These are phyloP conservation scores for Apteryx mantelli DNA, from an alignment of 2,113 vertebrate genomes.

Conservation along the genomic window DNA sequence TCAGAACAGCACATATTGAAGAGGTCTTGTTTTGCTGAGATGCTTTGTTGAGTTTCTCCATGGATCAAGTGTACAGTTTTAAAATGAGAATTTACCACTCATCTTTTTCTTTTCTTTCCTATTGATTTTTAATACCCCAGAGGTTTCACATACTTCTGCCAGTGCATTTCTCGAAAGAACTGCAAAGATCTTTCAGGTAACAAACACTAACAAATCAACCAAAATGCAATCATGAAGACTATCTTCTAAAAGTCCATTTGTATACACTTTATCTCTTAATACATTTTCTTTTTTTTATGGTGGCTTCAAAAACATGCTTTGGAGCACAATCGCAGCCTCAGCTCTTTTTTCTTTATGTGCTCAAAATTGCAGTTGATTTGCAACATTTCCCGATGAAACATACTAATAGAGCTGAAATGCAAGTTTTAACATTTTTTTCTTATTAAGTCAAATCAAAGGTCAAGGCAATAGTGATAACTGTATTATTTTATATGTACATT, in stretches of 20 bases:
- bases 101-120: neutral
- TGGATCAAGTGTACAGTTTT: neutral
- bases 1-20: neutral
- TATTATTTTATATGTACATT: neutral
- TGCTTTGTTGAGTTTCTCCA: neutral
- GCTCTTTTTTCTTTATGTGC: neutral
- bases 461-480: neutral
- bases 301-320: neutral
- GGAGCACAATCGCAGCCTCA: neutral
- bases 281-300: neutral
- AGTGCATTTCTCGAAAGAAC: neutral
- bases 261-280: neutral
- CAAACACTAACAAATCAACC: neutral
- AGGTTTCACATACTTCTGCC: slow-evolving; percentile 11
- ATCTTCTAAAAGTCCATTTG: neutral
- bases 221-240: neutral
- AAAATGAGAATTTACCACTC: slow-evolving; percentile 19
- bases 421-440: neutral
- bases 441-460: neutral
- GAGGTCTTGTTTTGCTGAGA: neutral
- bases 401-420: neutral
- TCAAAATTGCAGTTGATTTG: neutral
- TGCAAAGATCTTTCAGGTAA: slow-evolving; percentile 1
- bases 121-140: slow-evolving; percentile 25
- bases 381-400: neutral